These are phyloP conservation scores for Chelmon rostratus DNA, from an alignment of 2,797 vertebrate species.

Conservation along the genomic window DNA sequence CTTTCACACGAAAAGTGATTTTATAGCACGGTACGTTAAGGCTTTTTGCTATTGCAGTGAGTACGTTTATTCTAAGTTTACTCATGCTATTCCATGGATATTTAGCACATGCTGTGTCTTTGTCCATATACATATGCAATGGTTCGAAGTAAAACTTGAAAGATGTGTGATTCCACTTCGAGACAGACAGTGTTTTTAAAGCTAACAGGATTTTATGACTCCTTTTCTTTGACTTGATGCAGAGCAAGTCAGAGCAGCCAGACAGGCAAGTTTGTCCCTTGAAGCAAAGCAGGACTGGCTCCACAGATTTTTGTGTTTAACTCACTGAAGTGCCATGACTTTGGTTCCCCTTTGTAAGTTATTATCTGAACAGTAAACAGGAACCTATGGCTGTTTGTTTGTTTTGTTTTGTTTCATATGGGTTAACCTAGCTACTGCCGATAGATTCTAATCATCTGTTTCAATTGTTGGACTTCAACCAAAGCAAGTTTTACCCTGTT, in stretches of 20 bases:
- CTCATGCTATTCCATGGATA: constrained; percentile 34
- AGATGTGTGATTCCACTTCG: constrained; percentile 33
- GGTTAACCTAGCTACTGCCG: constrained; percentile 59
- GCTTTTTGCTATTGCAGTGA: constrained; percentile 44
- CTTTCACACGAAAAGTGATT: constrained; percentile 30
- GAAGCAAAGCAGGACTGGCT: constrained; percentile 30
- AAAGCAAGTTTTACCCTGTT: constrained; percentile 17
- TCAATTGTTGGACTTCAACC: constrained; percentile 40
- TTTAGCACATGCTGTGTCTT: constrained; percentile 29
- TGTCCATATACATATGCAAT: constrained; percentile 43
- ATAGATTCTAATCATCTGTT: constrained; percentile 37
- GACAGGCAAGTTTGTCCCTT: constrained; percentile 11
- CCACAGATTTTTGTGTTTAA: constrained; percentile 38
- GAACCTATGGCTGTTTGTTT: constrained; percentile 52
- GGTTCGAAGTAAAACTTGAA: constrained; percentile 35
- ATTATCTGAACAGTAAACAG: constrained; percentile 33
- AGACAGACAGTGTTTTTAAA: constrained; percentile 44
- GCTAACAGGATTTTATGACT: constrained; percentile 36
- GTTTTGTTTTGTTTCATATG: constrained; percentile 28
- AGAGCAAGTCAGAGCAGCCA: constrained; percentile 29
- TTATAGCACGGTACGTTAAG: constrained; percentile 34
- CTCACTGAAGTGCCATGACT: constrained; percentile 70
- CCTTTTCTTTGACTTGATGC: constrained; percentile 23
- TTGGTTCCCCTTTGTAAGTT: constrained; percentile 49
- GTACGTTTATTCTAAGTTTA: constrained; percentile 27